Conservation (phyloP, 2,888 invertebrate genomes). For the Neuroscelio doddi region DNA sequence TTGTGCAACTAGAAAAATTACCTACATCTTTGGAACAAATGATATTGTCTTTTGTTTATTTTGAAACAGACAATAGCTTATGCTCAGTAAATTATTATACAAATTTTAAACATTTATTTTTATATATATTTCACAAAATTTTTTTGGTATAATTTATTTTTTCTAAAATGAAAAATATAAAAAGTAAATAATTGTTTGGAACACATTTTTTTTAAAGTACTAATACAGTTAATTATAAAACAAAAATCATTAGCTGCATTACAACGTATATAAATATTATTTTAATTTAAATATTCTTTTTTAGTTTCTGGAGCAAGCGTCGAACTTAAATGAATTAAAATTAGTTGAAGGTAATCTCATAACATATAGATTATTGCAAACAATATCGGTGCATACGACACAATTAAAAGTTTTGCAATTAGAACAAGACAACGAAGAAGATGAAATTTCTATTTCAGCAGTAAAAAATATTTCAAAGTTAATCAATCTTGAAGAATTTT, state of each 20-base stretch:
- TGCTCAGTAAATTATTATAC: slow-evolving; percentile 16
- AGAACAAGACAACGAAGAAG: slow-evolving; percentile 26
- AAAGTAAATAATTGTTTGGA: no score
- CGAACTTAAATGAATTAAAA: slow-evolving; percentile 29
- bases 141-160: background rate
- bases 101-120: no score
- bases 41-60: slow-evolving; percentile 21
- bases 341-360: slow-evolving; percentile 32
- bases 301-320: slow-evolving; percentile 22
- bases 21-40: slow-evolving; percentile 20
- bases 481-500: slow-evolving; percentile 33
- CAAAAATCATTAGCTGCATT: no score
- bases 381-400: slow-evolving; percentile 15
- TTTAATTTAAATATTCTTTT: slow-evolving; percentile 8
- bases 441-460: slow-evolving; percentile 11
- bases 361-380: slow-evolving; percentile 5
- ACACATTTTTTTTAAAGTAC: no score
- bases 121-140: background rate
- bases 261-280: no score
- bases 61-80: slow-evolving; percentile 9
- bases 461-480: slow-evolving; percentile 24
- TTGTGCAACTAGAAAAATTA: slow-evolving; percentile 5
- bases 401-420: slow-evolving; percentile 30
- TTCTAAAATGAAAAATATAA: background rate
- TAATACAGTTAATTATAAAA: no score